Evolutionary conservation across 2,888 invertebrate genomes (phyloP), one percentile per base, ranked within the genome.

Genomic region (Cotesia congregata): DNA sequence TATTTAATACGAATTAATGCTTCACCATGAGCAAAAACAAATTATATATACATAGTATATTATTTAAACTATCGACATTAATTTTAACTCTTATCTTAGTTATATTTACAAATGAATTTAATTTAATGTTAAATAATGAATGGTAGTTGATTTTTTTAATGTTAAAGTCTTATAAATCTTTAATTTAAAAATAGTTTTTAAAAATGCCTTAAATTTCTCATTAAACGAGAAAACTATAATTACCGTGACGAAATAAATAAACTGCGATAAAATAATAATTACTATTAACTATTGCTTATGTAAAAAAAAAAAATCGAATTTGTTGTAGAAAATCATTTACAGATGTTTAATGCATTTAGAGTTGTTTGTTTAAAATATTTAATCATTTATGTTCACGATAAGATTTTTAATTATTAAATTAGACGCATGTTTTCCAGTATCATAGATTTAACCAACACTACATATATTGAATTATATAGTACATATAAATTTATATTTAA

Each of bases 131-230:
- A 12, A 2, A 50, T 50, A 50, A 12, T 50, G 7, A 12, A 50
- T 50, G 4, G 12, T 50, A 12, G 4, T 12, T 50, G 12, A 9
- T 50, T 50, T 50, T 50, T 50, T 30, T 50, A 7, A 50, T 50
- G 50, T 50, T 50, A 50, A 50, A 50, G 0, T 12, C 50, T 62
- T 62, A 17, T 62, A 15, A 62, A 60, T 60, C 83, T 82, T 82
- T 85, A 17, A 65, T 65, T 15, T 65, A 15, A 65, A 9, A 62
- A 17, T 62, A 62, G 70, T 59, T 72, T 67, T 67, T 67, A 38
- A 68, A 68, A 68, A 68, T 68, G 68, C 68, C 68, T 68, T 68
- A 68, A 15, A 40, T 17, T 39, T 67, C 40, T 68, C 50, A 40
- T 68, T 20, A 30, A 67, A 30, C 6, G 67, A 67, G 67, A 67